Evolutionary conservation across 2,797 vertebrate genomes (phyloP), one percentile per base, ranked within the genome.

Genomic region (Diceros bicornis): DNA sequence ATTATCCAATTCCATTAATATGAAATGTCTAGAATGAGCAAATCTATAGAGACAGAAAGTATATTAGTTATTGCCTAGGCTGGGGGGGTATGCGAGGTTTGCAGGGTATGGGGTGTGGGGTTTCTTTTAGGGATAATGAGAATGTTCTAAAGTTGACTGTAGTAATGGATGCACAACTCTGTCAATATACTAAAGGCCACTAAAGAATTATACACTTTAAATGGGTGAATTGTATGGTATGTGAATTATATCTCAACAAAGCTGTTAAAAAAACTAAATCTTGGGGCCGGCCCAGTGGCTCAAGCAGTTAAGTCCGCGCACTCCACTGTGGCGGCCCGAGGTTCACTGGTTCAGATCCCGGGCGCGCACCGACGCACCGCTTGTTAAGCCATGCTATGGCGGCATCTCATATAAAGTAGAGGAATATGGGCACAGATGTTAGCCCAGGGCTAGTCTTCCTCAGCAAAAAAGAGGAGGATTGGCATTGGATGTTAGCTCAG

Each of bases 181-280:
- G 25, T 69, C 44, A 94, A n/a, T 71, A 81, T 12, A 79, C 2
- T 92, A 64, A 95, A 89, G 14, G 18, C 9, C 66, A 95, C 25
- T 66, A 41, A 41, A 41, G 52, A 90, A 75, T 11, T 62, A 32
- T 55, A 50, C 7, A 90, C n/a, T 96, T 94, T 82, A 95, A 83
- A 41, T 57, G 7, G 61, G 16, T 83, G 17, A 86, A 68, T 64
- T n/a, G 25, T 61, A 72, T 27, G 27, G 29, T 27, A 92, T 62
- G 32, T 74, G 41, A 93, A 87, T n/a, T 81, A 92, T 37, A 85
- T 41, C 7, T 59, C 37, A 86, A 79, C 27, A 81, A 93, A 81
- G 32, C 34, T 84, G 50, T 75, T 92, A 79, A 89, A 78, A 41
- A 41, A 41, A 41, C 41, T 41, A 41, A 41, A 41, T 41, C 41